phyloP scores from a whole-genome alignment of 2,797 vertebrate genomes.

The Ctenosaura bakeri region DNA sequence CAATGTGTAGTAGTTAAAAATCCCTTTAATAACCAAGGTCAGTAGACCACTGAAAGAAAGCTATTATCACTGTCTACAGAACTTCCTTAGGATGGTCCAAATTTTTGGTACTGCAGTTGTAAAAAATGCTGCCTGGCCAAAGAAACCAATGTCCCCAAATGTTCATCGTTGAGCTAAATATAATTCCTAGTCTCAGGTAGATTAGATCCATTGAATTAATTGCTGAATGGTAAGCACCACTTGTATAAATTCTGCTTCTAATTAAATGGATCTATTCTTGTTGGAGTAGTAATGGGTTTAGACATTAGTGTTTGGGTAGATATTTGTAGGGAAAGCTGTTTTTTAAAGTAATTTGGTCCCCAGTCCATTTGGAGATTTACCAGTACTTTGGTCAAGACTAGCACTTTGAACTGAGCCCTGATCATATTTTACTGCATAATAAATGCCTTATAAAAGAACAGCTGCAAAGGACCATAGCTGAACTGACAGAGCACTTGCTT shows the following conservation, averaged over 20 bases:
- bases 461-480: not conserved
- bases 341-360: not conserved
- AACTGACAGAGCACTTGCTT: not conserved
- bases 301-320: not conserved
- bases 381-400: not conserved
- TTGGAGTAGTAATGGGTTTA: too few species aligned
- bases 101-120: not conserved
- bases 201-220: too few species aligned
- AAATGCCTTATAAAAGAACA: not conserved
- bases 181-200: too few species aligned
- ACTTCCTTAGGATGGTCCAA: not conserved
- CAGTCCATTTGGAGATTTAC: not conserved
- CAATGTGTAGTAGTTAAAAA: not conserved
- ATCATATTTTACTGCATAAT: not conserved
- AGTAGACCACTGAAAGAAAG: not conserved
- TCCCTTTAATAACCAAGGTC: not conserved
- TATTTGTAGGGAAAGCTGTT: not conserved
- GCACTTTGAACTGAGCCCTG: conserved; percentile 4
- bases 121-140: not conserved
- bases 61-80: not conserved
- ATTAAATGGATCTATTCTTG: too few species aligned
- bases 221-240: too few species aligned
- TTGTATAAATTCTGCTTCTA: too few species aligned
- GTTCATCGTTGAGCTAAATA: not conserved
- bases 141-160: not conserved